phyloP scores from a whole-genome alignment of 2,797 vertebrate genomes.

The Bradypodion pumilum region DNA sequence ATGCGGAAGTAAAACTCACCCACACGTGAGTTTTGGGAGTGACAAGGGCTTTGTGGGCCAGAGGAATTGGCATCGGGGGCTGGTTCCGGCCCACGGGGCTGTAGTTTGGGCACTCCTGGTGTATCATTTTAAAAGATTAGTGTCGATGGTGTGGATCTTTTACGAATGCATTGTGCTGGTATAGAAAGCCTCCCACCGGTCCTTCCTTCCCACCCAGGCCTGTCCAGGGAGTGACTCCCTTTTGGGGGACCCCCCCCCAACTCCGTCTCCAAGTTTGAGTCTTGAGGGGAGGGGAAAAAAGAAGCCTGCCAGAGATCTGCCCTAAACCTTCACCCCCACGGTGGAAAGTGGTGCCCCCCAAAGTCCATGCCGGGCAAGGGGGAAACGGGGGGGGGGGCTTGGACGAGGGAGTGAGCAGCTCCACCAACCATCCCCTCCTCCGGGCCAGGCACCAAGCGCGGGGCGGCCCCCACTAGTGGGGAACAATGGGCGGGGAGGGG shows the following conservation, averaged over 20 bases:
- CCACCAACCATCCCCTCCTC: not conserved
- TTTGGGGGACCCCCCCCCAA: not conserved
- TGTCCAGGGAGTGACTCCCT: not conserved
- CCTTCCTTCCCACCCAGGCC: not conserved
- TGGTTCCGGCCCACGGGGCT: no score
- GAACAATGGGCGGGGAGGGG: constrained; percentile 26
- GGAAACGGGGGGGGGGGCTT: not conserved
- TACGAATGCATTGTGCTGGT: no score
- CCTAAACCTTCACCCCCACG: not conserved
- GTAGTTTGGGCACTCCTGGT: no score
- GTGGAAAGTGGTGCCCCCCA: not conserved
- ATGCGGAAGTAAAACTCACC: no score
- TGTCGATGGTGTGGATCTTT: no score
- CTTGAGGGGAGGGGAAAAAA: rapidly evolving
- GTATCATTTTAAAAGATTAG: no score
- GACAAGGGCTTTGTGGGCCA: no score
- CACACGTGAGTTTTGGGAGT: no score
- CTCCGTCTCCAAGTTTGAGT: not conserved
- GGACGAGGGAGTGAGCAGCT: not conserved
- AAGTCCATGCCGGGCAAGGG: not conserved
- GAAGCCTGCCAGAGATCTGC: not conserved
- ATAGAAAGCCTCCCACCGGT: no score
- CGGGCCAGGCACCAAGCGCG: not conserved
- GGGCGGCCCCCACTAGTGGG: not conserved
- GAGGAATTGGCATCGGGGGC: no score